Conservation (phyloP, 2,888 invertebrate genomes). For the Polietes domitor region DNA sequence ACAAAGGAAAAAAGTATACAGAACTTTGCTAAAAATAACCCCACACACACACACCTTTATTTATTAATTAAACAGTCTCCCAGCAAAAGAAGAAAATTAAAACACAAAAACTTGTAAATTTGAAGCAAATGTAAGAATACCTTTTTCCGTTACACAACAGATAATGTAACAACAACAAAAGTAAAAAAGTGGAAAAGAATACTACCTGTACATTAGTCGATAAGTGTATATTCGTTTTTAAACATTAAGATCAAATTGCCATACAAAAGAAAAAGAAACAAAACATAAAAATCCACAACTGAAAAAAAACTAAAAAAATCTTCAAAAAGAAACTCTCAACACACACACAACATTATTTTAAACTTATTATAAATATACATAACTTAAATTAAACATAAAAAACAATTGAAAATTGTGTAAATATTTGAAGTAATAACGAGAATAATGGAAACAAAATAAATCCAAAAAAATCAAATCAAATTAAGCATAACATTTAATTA, state of each 20-base stretch:
- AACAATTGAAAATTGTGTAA: constrained; percentile 57
- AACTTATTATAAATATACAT: constrained; percentile 30
- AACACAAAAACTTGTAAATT: constrained; percentile 3
- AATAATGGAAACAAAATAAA: constrained; percentile 32
- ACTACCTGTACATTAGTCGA: constrained; percentile 61
- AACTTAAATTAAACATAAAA: constrained; percentile 24
- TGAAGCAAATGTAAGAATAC: constrained; percentile 5
- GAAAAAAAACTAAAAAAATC: constrained; percentile 26
- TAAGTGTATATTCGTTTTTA: constrained; percentile 64
- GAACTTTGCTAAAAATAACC: constrained; percentile 21
- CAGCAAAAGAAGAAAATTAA: too few relatives aligned
- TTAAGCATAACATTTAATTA: constrained; percentile 58
- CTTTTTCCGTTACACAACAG: not conserved
- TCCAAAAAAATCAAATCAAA: constrained; percentile 43
- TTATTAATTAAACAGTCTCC: constrained; percentile 17
- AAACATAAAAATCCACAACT: constrained; percentile 52
- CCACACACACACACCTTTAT: constrained; percentile 37
- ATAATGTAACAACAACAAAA: constrained; percentile 35
- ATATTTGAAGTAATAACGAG: constrained; percentile 46
- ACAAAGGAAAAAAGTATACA: constrained; percentile 3
- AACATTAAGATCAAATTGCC: constrained; percentile 18
- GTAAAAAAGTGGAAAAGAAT: constrained; percentile 33
- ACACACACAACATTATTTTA: constrained; percentile 33
- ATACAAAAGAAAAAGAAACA: constrained; percentile 14
- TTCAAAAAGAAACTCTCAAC: constrained; percentile 52